Evolutionary conservation across 1,140 invertebrate species (phyloP).

Genomic region (Dendrolimus kikuchii): DNA sequence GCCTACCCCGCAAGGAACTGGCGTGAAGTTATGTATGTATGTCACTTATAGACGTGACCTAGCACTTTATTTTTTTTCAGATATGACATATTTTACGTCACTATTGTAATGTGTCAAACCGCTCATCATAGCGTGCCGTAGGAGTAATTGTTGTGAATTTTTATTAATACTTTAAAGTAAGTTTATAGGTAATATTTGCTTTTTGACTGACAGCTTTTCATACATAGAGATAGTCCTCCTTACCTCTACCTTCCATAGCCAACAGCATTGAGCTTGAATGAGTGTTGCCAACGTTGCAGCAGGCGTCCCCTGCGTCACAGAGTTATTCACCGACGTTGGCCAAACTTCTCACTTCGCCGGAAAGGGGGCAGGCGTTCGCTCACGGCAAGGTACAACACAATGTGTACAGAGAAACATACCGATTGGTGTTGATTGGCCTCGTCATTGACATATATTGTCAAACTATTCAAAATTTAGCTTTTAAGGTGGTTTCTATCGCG

Average conservation of each 20-base stretch:
- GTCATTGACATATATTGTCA: constrained; percentile 28
- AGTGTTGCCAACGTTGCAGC: constrained; percentile 68
- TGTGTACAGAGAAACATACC: constrained; percentile 37
- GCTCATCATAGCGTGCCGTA: too few species aligned
- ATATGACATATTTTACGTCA: too few species aligned
- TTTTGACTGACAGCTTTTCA: too few species aligned
- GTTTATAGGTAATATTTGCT: too few species aligned
- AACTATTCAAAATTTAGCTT: constrained; percentile 63
- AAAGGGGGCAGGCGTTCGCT: constrained; percentile 65
- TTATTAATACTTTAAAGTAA: too few species aligned
- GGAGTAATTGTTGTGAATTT: too few species aligned
- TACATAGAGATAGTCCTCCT: too few species aligned
- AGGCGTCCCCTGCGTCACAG: constrained; percentile 58
- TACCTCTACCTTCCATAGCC: neutral
- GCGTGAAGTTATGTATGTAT: too few species aligned
- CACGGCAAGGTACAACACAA: constrained; percentile 73
- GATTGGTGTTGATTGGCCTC: constrained; percentile 66
- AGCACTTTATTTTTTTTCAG: too few species aligned
- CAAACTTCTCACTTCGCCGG: constrained; percentile 80
- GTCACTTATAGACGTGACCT: too few species aligned
- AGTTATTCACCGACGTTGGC: constrained; percentile 85
- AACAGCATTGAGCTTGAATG: constrained; percentile 40
- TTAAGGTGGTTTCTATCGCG: constrained; percentile 15
- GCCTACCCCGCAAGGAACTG: too few species aligned
- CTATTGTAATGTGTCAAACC: too few species aligned